Evolutionary conservation across 2,797 vertebrate species (phyloP), one percentile per base, ranked within the genome.

Genomic region (Etheostoma perlongum): DNA sequence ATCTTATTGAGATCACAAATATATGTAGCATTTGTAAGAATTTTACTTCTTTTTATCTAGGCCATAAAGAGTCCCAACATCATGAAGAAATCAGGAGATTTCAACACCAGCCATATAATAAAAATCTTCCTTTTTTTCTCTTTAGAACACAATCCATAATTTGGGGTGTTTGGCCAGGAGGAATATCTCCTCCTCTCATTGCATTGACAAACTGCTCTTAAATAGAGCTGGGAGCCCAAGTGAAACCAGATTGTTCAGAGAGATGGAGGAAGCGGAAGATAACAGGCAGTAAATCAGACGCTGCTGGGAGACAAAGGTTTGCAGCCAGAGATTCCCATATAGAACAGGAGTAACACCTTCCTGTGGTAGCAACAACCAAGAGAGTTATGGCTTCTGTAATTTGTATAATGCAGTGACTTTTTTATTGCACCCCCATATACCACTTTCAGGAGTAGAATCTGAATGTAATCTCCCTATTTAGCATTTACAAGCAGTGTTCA

Each of bases 31-130:
- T 69, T 85, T 79, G 78, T 61, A 78, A 84, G 84, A 85, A 69
- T 79, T 13, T 15, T 84, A 77, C 53, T 65, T 75, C 46, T 67
- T 84, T 86, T 85, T 76, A 89, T 86, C 78, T 85, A 73, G 54
- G 57, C 64, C 67, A 59, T 77, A 80, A 89, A 87, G 49, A 83
- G 71, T 79, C 70, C 55, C 42, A 80, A 87, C 94, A 95, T 90
- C 85, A 93, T 92, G 79, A 93, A 92, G 84, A 82, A 80, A 91
- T 94, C 91, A 89, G 67, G 74, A 83, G 30, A 81, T 92, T 91
- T 89, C 78, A 75, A 72, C 84, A 79, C 81, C 46, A 75, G 76
- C 66, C 74, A 67, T 79, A 81, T 87, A 82, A 91, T 90, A 91
- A 59, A 78, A 44, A n/a, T 84, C 71, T 78, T 60, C 60, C 25